Base-by-base conservation (phyloP, 37 sponge, comb jelly and placozoan species). In the Chondrosia reniformis region DNA sequence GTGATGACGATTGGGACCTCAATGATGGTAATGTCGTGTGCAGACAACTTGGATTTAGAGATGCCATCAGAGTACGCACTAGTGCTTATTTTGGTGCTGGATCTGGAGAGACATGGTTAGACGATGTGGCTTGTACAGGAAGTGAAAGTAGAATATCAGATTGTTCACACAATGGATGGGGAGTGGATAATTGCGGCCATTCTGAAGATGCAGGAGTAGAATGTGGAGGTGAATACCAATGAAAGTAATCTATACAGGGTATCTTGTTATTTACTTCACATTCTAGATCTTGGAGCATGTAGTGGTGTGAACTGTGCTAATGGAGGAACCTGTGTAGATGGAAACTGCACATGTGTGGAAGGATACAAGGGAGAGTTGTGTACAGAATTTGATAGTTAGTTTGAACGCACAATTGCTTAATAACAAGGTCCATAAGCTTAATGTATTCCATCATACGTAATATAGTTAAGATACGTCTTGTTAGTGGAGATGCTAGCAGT, bases 1-100 rank as follows among this genome's bases (percentile, higher is more conserved):
- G 72, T 69, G 72, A 69, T 25, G 72, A 69, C 43, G 19, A 36
- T 44, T 69, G 72, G 72, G 72, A 69, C 72, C 15, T 69, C 25
- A 69, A 34, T 69, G 72, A 69, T 6, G 72, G 44, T 5, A 69
- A 24, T 8, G 72, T 69, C n/a, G 43, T 69, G 4, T 69, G 72
- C 72, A 69, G 72, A 40, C 72, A 69, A 44, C 72, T 69, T 34
- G 72, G 72, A 9, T 69, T 40, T 34, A 24, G 25, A 8, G 4
- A 24, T 13, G 72, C 72, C 43, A 31, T 69, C 13, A 0, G 43
- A 10, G 41, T 24, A 24, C n/a, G n/a, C 10, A 39, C 22, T 17
- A 39, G 42, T 2, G 72, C 42, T 2, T 9, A 40, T 9, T 69
- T 40, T 69, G 72, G 72, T 6, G 25, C 1, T 43, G 72, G 72